Percentiles rank a stretch among this genome's conserved stretches.
Conservation (phyloP, 2,888 invertebrate species). For the Cantharis nigra region DNA sequence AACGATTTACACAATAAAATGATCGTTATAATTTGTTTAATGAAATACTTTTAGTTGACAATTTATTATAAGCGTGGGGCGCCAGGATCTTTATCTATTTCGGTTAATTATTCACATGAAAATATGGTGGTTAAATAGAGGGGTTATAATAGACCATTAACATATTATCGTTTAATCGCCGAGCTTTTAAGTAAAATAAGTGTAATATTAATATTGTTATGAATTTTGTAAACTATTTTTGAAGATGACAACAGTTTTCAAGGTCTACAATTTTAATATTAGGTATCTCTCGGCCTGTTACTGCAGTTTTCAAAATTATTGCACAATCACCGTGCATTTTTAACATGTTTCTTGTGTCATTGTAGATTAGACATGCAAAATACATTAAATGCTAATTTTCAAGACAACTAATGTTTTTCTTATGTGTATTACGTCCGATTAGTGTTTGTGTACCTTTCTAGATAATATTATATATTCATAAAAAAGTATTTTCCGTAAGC, state of each 20-base stretch:
- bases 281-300: background rate
- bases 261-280: background rate
- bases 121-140: background rate
- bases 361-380: background rate
- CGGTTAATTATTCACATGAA: background rate
- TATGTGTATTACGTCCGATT: background rate
- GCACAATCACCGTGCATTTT: background rate
- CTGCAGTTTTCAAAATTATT: background rate
- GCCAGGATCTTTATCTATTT: background rate
- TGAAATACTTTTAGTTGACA: slow-evolving; percentile 4
- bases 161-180: background rate
- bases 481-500: no score
- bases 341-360: background rate
- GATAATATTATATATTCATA: no score
- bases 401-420: background rate
- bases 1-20: background rate
- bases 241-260: background rate
- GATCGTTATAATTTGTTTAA: background rate
- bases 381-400: background rate
- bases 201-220: background rate
- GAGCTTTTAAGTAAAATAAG: background rate
- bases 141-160: background rate
- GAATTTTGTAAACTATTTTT: background rate
- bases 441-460: background rate
- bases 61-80: background rate